phyloP scores from a whole-genome alignment of 2,888 invertebrate genomes.

The Heliconius ismenius region DNA sequence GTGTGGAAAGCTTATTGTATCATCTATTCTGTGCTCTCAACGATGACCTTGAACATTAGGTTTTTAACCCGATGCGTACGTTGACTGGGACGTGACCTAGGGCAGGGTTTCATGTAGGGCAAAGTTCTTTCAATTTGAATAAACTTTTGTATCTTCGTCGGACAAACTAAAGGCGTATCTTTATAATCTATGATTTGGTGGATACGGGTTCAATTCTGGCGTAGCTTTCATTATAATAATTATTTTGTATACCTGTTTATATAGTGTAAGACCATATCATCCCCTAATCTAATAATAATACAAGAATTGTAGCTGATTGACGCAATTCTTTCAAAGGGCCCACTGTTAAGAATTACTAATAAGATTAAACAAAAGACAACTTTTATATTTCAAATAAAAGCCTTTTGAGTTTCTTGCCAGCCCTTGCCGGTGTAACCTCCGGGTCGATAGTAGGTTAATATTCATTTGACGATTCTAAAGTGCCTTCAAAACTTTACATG shows the following conservation, averaged over 20 bases:
- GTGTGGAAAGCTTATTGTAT: neutral
- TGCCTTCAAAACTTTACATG: too few species aligned
- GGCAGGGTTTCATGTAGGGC: conserved; percentile 5
- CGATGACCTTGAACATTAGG: conserved; percentile 26
- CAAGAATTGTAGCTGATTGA: too few species aligned
- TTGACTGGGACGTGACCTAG: conserved; percentile 31
- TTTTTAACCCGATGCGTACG: conserved; percentile 27
- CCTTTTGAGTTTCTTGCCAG: too few species aligned
- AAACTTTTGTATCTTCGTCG: conserved; percentile 10
- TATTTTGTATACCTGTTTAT: neutral
- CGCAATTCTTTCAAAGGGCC: too few species aligned
- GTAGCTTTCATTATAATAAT: neutral
- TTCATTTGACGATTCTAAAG: too few species aligned
- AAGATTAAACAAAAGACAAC: too few species aligned
- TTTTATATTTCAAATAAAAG: too few species aligned
- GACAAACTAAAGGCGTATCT: neutral
- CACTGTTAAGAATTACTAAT: too few species aligned
- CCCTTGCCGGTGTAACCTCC: too few species aligned
- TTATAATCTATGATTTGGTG: neutral
- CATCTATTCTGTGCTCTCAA: neutral
- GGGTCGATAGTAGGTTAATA: too few species aligned
- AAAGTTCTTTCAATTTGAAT: neutral
- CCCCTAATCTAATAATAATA: too few species aligned
- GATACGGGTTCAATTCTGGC: neutral
- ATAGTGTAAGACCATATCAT: neutral